phyloP scores from a whole-genome alignment of 2,888 invertebrate species.

The Clistopyga incitator region DNA sequence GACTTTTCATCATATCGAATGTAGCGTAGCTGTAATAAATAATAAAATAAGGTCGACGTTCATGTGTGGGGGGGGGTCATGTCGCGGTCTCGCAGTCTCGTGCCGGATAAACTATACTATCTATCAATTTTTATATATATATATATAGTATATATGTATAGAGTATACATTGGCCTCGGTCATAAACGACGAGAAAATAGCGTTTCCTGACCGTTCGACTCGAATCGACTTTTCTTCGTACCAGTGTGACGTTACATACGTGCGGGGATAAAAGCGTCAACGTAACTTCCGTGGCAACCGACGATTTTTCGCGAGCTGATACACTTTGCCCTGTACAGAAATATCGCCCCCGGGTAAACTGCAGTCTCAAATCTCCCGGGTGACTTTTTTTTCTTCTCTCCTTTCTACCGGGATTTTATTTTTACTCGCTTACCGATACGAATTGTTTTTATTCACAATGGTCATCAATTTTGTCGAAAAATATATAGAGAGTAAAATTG shows the following conservation, averaged over 20 bases:
- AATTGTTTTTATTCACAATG: background rate
- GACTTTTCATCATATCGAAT: slow-evolving; percentile 11
- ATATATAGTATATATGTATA: background rate
- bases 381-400: background rate
- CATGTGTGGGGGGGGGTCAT: slow-evolving; percentile 4
- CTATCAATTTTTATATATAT: slow-evolving; percentile 8
- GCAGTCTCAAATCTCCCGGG: background rate
- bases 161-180: slow-evolving; percentile 7
- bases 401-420: slow-evolving; percentile 6
- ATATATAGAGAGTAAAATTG: no score
- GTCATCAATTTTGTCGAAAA: background rate
- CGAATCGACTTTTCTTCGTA: slow-evolving; percentile 48
- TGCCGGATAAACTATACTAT: slow-evolving; percentile 45
- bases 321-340: slow-evolving; percentile 1
- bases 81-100: slow-evolving; percentile 43
- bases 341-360: background rate
- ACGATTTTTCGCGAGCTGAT: slow-evolving; percentile 35
- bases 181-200: slow-evolving; percentile 47
- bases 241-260: slow-evolving; percentile 9
- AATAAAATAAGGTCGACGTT: slow-evolving; percentile 46
- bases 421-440: background rate
- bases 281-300: slow-evolving; percentile 36
- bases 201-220: slow-evolving; percentile 42
- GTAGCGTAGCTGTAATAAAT: slow-evolving; percentile 36
- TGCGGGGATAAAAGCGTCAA: slow-evolving; percentile 20